A percentile compares a stretch with the other conserved stretches of the same genome.
Evolutionary conservation across 2,113 vertebrate species (phyloP).

Genomic region (Dunckerocampus dactyliophorus): DNA sequence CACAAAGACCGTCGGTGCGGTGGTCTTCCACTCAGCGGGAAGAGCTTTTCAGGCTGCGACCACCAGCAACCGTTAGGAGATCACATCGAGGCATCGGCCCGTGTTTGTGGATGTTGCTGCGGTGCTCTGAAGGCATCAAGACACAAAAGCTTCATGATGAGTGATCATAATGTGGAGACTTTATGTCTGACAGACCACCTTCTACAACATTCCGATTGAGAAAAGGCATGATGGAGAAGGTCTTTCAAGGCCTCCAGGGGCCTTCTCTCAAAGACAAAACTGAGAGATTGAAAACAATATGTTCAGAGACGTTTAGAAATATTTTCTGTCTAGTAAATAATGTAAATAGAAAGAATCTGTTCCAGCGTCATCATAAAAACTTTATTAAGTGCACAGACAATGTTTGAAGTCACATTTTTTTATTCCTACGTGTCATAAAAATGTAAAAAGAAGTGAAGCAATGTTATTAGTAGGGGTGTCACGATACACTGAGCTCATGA

Average conservation of each 20-base stretch:
- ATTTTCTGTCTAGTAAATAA: too few relatives aligned
- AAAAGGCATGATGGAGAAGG: not conserved
- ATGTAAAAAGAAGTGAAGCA: too few relatives aligned
- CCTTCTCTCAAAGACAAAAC: too few relatives aligned
- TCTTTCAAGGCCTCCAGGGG: not conserved
- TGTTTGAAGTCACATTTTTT: too few relatives aligned
- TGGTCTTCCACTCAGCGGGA: conserved; percentile 45
- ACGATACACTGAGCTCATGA: too few relatives aligned
- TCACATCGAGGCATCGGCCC: conserved; percentile 23
- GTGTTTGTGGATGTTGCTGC: not conserved
- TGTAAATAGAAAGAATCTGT: too few relatives aligned
- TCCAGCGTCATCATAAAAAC: too few relatives aligned
- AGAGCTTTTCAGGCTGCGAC: conserved; percentile 22
- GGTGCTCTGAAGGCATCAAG: not conserved
- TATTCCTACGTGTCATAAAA: too few relatives aligned
- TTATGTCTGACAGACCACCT: not conserved
- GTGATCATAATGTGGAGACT: not conserved
- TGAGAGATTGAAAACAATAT: too few relatives aligned
- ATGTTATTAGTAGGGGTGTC: too few relatives aligned
- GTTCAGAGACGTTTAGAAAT: too few relatives aligned
- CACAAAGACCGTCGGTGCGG: conserved; percentile 52
- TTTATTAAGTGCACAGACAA: too few relatives aligned
- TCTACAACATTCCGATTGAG: not conserved
- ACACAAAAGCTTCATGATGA: not conserved
- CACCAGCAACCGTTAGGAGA: conserved; percentile 36